These are phyloP conservation scores for Zhuqinia jingwanae DNA, from an alignment of 2,888 invertebrate genomes.

Conservation along the genomic window DNA sequence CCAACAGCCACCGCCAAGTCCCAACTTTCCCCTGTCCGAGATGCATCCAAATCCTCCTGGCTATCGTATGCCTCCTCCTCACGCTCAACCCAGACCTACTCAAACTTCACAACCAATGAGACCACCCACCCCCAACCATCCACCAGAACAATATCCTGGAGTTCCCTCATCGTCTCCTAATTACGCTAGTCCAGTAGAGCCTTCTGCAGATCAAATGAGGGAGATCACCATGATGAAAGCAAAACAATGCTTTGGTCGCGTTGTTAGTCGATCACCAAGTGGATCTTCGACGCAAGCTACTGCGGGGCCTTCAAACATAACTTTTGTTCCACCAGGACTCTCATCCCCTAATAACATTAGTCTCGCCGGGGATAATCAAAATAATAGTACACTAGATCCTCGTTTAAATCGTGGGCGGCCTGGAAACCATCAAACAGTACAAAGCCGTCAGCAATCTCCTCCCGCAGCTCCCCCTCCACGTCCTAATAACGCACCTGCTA, in stretches of 20 bases:
- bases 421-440: slow-evolving; percentile 8
- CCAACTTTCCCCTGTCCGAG: slow-evolving; percentile 11
- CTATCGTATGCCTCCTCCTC: slow-evolving; percentile 32
- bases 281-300: slow-evolving; percentile 14
- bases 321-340: slow-evolving; percentile 39
- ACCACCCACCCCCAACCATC: too few species aligned
- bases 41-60: slow-evolving; percentile 12
- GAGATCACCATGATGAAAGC: slow-evolving; percentile 64
- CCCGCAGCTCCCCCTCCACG: slow-evolving; percentile 17
- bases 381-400: slow-evolving; percentile 43
- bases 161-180: slow-evolving; percentile 39
- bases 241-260: slow-evolving; percentile 64
- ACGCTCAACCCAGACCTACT: slow-evolving; percentile 2
- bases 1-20: slow-evolving; percentile 24
- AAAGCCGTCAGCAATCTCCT: slow-evolving; percentile 50
- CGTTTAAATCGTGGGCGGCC: slow-evolving; percentile 35
- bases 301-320: slow-evolving; percentile 17
- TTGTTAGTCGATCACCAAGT: slow-evolving; percentile 24
- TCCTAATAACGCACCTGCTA: neutral
- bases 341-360: slow-evolving; percentile 21
- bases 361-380: neutral
- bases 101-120: slow-evolving; percentile 1
- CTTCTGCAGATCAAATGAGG: slow-evolving; percentile 50
- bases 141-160: neutral
- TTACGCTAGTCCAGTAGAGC: slow-evolving; percentile 55